Percentiles rank a stretch among this genome's conserved stretches.
These are phyloP conservation scores for Pachyramphus minor DNA, from an alignment of 2,113 vertebrate genomes.

Conservation along the genomic window DNA sequence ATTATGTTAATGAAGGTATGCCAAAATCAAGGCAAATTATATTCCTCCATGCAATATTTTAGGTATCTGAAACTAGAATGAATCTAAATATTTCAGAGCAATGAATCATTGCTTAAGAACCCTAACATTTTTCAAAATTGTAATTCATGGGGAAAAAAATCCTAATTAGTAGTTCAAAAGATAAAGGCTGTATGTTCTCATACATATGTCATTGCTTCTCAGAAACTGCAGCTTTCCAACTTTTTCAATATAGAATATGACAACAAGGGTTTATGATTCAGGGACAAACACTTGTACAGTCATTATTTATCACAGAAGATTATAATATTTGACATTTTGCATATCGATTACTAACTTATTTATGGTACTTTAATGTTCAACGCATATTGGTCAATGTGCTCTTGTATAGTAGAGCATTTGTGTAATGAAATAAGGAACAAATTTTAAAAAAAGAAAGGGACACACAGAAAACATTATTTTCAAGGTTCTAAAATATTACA, in stretches of 20 bases:
- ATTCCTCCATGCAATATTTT: background rate
- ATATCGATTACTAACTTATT: background rate
- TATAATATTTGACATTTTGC: background rate
- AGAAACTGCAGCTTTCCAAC: background rate
- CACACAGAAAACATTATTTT: background rate
- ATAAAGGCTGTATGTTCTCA: background rate
- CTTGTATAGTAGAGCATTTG: background rate
- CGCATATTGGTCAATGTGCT: accelerated
- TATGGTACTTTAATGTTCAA: background rate
- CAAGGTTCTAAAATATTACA: background rate
- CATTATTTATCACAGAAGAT: background rate
- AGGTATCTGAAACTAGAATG: background rate
- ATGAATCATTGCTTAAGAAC: background rate
- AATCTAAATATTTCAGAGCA: background rate
- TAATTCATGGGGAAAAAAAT: background rate
- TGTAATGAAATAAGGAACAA: background rate
- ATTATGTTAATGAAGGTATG: background rate
- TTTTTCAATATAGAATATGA: background rate
- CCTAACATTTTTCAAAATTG: background rate
- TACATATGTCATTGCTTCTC: background rate
- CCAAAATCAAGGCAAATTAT: background rate
- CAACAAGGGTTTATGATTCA: background rate
- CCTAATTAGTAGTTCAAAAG: background rate
- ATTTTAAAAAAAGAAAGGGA: background rate
- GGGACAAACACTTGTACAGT: background rate